phyloP scores from a whole-genome alignment of 2,113 vertebrate species.

The Actenoides hombroni region DNA sequence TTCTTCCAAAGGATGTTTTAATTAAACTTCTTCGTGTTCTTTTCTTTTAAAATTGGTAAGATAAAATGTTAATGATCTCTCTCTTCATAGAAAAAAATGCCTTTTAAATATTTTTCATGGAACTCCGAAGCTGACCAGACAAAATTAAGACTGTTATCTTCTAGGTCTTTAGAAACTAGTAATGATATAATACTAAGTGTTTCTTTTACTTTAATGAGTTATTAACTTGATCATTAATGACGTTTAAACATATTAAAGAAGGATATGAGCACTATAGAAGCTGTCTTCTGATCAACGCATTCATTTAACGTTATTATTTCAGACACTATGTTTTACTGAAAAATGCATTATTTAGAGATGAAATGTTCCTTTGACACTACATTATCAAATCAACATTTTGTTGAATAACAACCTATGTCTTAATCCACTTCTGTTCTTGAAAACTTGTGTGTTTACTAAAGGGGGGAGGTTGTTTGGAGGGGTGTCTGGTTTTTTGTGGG shows the following conservation, averaged over 20 bases:
- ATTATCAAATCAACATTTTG: neutral
- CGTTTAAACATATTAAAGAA: neutral
- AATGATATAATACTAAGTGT: neutral
- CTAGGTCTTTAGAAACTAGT: neutral
- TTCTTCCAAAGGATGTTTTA: neutral
- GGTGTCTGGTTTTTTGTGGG: fast-evolving
- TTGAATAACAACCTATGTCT: neutral
- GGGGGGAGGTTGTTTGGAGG: fast-evolving
- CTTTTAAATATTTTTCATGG: neutral
- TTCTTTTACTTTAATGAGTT: neutral
- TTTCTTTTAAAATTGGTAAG: neutral
- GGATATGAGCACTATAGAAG: neutral
- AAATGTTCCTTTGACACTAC: neutral
- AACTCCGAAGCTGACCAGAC: neutral
- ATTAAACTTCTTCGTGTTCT: neutral
- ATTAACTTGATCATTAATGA: neutral
- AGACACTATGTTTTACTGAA: neutral
- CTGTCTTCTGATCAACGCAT: neutral
- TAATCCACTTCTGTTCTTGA: neutral
- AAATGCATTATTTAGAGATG: neutral
- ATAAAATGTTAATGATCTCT: neutral
- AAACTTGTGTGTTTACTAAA: neutral
- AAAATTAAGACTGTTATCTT: neutral
- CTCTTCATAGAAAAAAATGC: neutral
- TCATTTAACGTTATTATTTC: neutral